Conservation (phyloP, 2,888 invertebrate genomes). For the Pristionchus arcanus region DNA sequence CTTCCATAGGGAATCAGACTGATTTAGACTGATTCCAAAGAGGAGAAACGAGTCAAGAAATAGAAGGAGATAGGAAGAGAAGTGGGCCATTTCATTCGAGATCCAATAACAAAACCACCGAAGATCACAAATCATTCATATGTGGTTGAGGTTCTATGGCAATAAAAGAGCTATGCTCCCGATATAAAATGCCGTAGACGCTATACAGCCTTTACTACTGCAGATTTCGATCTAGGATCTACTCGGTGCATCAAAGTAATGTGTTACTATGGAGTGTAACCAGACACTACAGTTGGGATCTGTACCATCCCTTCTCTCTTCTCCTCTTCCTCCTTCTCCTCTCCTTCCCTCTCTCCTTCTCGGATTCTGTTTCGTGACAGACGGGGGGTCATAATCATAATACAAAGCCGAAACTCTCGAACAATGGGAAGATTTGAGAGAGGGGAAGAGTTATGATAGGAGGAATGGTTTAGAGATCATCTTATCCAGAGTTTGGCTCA, state of each 20-base stretch:
- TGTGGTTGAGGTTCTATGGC: too few relatives aligned
- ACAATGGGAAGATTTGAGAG: background rate
- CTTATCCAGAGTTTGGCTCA: too few relatives aligned
- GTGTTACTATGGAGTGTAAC: background rate
- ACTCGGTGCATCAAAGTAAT: background rate
- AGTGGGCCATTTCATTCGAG: background rate
- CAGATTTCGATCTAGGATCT: background rate
- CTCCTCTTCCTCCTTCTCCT: background rate
- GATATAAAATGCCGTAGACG: background rate
- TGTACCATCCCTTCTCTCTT: background rate
- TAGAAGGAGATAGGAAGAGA: background rate
- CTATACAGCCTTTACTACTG: background rate
- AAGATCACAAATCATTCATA: too few relatives aligned
- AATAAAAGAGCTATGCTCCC: too few relatives aligned
- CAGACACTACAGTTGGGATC: conserved; percentile 3
- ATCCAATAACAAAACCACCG: background rate
- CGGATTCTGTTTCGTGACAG: conserved; percentile 41
- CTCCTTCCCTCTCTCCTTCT: background rate
- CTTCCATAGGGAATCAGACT: conserved; percentile 46
- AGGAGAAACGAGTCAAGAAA: background rate
- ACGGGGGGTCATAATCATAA: conserved; percentile 33
- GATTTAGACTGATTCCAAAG: conserved; percentile 45
- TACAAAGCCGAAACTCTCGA: conserved; percentile 38
- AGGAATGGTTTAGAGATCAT: background rate
- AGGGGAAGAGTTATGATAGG: background rate